Evolutionary conservation across 2,888 invertebrate genomes (phyloP), one percentile per base, ranked within the genome.

Genomic region (Cantharis lateralis): DNA sequence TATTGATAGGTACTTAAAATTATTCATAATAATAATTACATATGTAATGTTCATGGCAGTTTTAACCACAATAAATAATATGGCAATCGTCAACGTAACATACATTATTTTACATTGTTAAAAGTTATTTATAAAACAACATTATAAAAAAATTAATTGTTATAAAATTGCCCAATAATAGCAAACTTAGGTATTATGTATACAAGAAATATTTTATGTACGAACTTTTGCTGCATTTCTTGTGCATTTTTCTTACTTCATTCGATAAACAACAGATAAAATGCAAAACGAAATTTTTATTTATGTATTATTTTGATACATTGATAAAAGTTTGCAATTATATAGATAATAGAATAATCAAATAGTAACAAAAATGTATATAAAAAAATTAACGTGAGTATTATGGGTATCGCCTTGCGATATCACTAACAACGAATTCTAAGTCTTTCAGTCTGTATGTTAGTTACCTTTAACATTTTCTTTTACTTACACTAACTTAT

Each of bases 401-500:
- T 48, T 48, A 48, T 48, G 48, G 48, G 48, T 48, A 48, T 48
- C 48, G 48, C n/a, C 7, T 48, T 48, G 18, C 18, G 16, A 66
- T 66, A 66, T 20, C 18, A 66, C 20, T 66, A 66, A 66, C 18
- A 66, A 66, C 20, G 24, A 66, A 66, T 66, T 66, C 68, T 77
- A 77, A 77, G 62, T 74, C 68, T 72, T 74, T 77, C 77, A 77
- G 77, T 77, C 77, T 71, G 71, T 63, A 77, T 74, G 77, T 77
- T 74, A 77, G 77, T 73, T 77, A 63, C 62, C 71, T 24, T 18
- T 77, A 78, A 78, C 77, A 72, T 75, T 72, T 71, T 71, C n/a
- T n/a, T 70, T 70, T 70, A 74, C 64, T 66, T 74, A 13, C 26
- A 71, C 48, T 66, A 28, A 69, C 71, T 71, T 75, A 75, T 71